Conservation (phyloP, 1,140 invertebrate species). For the Cotesia vestalis region DNA sequence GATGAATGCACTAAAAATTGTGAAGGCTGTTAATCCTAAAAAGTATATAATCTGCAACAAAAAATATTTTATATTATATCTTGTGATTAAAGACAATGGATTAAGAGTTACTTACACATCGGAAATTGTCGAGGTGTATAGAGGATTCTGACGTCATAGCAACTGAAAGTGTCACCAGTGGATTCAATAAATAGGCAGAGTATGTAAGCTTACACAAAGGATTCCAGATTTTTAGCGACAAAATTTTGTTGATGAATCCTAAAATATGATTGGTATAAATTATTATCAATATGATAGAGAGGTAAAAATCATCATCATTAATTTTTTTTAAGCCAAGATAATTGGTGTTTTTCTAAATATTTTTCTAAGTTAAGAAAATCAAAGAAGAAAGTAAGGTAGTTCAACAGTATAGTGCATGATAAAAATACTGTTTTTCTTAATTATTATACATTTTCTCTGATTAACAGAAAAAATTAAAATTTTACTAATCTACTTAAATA, state of each 20-base stretch:
- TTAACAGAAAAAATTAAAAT: too few relatives aligned
- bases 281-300: not conserved
- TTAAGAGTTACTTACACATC: conserved; percentile 46
- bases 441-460: too few relatives aligned
- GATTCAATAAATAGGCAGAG: conserved; percentile 66
- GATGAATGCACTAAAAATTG: not conserved
- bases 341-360: too few relatives aligned
- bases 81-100: too few relatives aligned
- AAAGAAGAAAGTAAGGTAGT: too few relatives aligned
- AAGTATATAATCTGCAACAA: conserved; percentile 30
- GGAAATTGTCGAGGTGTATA: conserved; percentile 48
- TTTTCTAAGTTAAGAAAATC: too few relatives aligned
- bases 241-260: conserved; percentile 61
- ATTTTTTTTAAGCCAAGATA: too few relatives aligned
- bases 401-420: too few relatives aligned
- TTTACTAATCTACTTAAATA: too few relatives aligned
- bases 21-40: conserved; percentile 13
- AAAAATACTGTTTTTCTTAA: too few relatives aligned
- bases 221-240: conserved; percentile 61
- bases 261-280: conserved; percentile 30
- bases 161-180: conserved; percentile 52
- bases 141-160: conserved; percentile 46
- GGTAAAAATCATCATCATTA: too few relatives aligned
- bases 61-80: too few relatives aligned
- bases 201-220: conserved; percentile 65